These are phyloP conservation scores for Apodemus speciosus DNA, from an alignment of 2,113 vertebrate genomes.

Conservation along the genomic window DNA sequence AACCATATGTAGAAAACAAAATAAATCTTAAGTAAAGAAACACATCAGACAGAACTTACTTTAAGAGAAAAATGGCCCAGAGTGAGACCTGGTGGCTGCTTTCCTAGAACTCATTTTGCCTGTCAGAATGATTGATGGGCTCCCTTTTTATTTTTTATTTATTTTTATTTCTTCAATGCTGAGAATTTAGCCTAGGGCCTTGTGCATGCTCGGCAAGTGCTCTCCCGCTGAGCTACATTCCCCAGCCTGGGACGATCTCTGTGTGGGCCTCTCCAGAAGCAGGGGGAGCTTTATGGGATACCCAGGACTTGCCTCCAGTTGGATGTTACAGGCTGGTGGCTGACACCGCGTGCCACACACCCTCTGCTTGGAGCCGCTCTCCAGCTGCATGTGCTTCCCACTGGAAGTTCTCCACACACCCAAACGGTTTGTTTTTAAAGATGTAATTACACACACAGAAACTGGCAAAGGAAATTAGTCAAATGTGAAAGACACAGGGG, in stretches of 20 bases:
- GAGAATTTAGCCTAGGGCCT: background rate
- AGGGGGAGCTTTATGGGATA: background rate
- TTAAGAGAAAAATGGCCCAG: background rate
- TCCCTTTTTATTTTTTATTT: background rate
- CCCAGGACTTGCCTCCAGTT: background rate
- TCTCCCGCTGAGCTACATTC: background rate
- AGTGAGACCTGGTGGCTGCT: background rate
- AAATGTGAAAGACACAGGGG: constrained; percentile 59
- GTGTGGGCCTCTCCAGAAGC: background rate
- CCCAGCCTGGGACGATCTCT: background rate
- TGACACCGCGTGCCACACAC: background rate
- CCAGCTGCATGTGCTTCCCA: background rate
- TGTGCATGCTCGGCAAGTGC: background rate
- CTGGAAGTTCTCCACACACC: constrained; percentile 52
- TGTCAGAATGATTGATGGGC: background rate
- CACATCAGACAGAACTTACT: background rate
- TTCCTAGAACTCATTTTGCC: background rate
- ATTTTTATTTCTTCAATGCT: background rate
- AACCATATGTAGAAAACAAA: background rate
- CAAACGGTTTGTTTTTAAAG: constrained; percentile 46
- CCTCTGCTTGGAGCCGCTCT: constrained; percentile 1
- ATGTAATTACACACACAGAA: constrained; percentile 64
- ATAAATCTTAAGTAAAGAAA: background rate
- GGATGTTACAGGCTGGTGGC: background rate
- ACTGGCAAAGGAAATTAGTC: constrained; percentile 64